Base-by-base conservation (phyloP, 2,888 invertebrate genomes). In the Epirrhoe alternata region DNA sequence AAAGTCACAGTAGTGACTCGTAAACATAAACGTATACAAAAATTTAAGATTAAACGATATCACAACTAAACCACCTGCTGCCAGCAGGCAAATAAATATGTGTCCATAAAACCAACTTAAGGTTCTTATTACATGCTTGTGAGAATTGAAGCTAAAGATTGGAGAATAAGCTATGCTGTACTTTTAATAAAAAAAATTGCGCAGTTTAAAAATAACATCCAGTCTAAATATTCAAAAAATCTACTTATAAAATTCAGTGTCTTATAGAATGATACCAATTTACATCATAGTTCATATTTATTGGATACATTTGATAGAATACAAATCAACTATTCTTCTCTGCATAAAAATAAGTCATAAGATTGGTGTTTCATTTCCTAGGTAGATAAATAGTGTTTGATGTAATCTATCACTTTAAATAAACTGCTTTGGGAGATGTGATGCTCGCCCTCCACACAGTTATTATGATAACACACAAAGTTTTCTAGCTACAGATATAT, bases 21-120 rank as follows among this genome's bases (percentile, higher is more conserved):
- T 86, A 86, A 89, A 90, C 87, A 84, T 88, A 90, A 92, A 92
- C 92, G 92, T 93, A 93, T 93, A 93, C 92, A 86, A 90, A 90
- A 88, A 84, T 82, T 87, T 90, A 83, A 89, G 78, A 87, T 88
- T 90, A 90, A 84, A 83, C 89, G 87, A 92, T 93, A 93, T 93
- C 93, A 93, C 93, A 93, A 93, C 92, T 91, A 89, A 92, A 91
- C 82, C 78, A 77, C 87, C 90, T 81, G 86, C 74, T 56, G 54
- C 68, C 62, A 55, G 81, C 86, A 88, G 88, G 81, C 83, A 84
- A 89, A 88, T 89, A 89, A 89, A 90, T 88, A 59, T 42, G 86
- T 80, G 79, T 65, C 68, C 66, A 61, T 54, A 55, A 52, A 63
- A 68, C 55, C 68, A 65, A 61, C 58, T 31, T 49, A 62, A 67